Base-by-base conservation (phyloP, 2,113 vertebrate species). In the Stigmatopora argus region DNA sequence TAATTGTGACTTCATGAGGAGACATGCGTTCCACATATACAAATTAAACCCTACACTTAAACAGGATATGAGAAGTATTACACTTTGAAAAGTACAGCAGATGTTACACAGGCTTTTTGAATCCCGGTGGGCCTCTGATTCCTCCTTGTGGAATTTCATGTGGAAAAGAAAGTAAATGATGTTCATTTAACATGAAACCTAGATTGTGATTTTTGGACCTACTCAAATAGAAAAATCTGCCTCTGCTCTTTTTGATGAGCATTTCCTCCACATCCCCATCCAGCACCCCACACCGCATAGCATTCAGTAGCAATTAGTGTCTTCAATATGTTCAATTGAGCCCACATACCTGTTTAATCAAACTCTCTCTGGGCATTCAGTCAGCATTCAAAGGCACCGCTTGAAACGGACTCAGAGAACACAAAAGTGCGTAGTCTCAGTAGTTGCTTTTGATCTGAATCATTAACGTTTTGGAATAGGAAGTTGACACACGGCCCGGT, bases 401-500 rank as follows among this genome's bases (percentile, higher is more conserved):
- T 79, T 78, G 73, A 82, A 88, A 83, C 60, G 66, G 66, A 81
- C 74, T 73, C 65, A 17, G 62, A 65, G 65, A 79, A 76, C 75
- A 86, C 79, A 80, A 82, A 83, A 81, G 74, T 80, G 58, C 63
- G 73, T 81, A 31, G 66, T 78, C 82, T 90, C 84, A 80, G 80
- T 88, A 79, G 80, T 72, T 78, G 74, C 82, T 67, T 90, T 87
- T 89, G 88, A 92, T 90, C 89, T 78, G 65, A 74, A 90, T 90
- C 89, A 90, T 91, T 90, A 89, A 86, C 78, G 80, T 79, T 88
- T 87, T 91, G 89, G 87, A 91, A 83, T 84, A 82, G 72, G 76
- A 74, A 74, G 79, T 80, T 86, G 80, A 90, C 86, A 87, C 82
- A 84, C 89, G 84, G 81, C 90, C 78, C 68, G 85, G 76, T 87